Conservation (phyloP, 2,888 invertebrate genomes). For the Campoletis raptor region DNA sequence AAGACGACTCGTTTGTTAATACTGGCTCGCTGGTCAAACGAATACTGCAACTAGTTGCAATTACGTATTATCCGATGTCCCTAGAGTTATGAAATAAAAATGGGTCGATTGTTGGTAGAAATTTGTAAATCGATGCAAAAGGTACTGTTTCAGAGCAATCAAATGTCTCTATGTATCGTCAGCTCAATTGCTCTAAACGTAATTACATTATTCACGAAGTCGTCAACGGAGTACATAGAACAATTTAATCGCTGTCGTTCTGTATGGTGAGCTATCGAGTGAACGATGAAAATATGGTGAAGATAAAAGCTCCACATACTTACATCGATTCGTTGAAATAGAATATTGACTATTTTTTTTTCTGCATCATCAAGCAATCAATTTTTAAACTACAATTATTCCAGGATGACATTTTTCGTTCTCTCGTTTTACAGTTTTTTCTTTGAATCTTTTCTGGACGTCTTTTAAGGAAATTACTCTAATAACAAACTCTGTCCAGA, state of each 20-base stretch:
- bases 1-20: neutral
- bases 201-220: neutral
- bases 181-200: neutral
- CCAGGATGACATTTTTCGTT: neutral
- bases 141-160: neutral
- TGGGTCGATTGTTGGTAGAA: neutral
- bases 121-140: neutral
- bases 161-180: neutral
- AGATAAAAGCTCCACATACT: neutral
- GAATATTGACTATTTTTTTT: neutral
- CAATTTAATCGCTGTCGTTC: neutral
- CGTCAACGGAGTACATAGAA: neutral
- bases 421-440: neutral
- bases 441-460: neutral
- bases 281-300: neutral
- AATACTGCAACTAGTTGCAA: slow-evolving; percentile 1
- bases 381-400: neutral
- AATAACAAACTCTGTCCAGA: neutral
- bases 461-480: neutral
- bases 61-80: neutral
- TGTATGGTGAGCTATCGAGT: neutral
- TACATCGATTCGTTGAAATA: neutral
- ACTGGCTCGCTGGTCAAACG: too few species aligned
- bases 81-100: slow-evolving; percentile 14
- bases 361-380: neutral